A percentile compares a stretch with the other conserved stretches of the same genome.
These are phyloP conservation scores for Trilocha varians DNA, from an alignment of 2,888 invertebrate species.

Conservation along the genomic window DNA sequence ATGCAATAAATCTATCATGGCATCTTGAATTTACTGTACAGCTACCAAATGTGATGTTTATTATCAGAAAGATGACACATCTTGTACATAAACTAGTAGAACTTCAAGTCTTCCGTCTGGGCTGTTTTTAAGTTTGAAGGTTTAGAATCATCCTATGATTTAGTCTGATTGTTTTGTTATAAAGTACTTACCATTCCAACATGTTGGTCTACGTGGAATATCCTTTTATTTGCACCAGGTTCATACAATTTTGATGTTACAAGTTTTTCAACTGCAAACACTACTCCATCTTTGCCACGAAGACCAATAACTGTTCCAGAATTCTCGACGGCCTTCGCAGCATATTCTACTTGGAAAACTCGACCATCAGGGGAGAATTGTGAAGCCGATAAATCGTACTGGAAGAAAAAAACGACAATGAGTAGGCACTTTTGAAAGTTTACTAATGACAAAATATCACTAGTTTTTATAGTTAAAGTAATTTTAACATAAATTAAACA, in stretches of 20 bases:
- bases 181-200: constrained; percentile 86
- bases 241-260: constrained; percentile 95
- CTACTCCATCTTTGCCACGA: constrained; percentile 95
- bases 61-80: no score
- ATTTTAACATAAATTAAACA: neutral
- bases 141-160: neutral
- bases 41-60: no score
- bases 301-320: constrained; percentile 97
- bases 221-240: constrained; percentile 90
- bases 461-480: neutral
- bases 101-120: no score
- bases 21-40: no score
- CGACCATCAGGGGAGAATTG: constrained; percentile 99
- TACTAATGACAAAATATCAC: no score
- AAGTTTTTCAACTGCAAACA: constrained; percentile 98
- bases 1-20: no score
- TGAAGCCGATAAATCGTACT: constrained; percentile 99
- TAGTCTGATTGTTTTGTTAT: neutral
- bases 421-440: neutral
- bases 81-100: no score
- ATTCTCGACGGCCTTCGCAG: constrained; percentile 98
- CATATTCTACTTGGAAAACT: constrained; percentile 99
- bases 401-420: constrained; percentile 34
- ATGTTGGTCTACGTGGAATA: constrained; percentile 94
- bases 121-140: neutral